phyloP scores from a whole-genome alignment of 2,888 invertebrate genomes.

The Drosophila macrothrix region DNA sequence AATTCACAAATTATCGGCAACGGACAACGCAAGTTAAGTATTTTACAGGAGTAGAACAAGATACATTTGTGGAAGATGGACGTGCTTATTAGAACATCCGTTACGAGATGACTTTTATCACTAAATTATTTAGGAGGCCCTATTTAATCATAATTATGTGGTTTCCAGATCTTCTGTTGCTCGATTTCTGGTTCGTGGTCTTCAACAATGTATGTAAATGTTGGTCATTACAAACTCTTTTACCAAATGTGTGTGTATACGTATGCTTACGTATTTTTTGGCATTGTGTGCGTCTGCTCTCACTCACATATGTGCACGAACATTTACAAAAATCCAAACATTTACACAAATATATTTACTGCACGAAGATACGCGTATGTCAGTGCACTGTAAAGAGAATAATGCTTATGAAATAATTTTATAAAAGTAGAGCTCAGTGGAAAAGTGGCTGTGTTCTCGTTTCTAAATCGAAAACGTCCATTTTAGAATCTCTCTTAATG shows the following conservation, averaged over 20 bases:
- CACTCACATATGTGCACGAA: neutral
- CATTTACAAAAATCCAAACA: neutral
- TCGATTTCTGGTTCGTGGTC: slow-evolving; percentile 19
- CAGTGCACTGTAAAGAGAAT: neutral
- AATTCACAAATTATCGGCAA: neutral
- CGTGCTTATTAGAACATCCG: neutral
- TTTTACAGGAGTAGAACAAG: neutral
- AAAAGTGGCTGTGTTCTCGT: neutral
- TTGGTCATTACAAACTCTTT: slow-evolving; percentile 17
- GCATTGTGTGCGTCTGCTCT: neutral
- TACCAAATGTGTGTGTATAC: neutral
- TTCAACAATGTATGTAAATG: slow-evolving; percentile 22
- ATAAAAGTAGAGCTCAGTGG: neutral
- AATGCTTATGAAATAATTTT: neutral
- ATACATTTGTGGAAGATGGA: neutral
- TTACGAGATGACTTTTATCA: neutral
- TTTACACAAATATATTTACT: slow-evolving; percentile 4
- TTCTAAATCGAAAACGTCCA: neutral
- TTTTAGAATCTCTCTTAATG: neutral
- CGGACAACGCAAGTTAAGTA: neutral
- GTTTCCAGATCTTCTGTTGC: neutral
- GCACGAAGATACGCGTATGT: neutral
- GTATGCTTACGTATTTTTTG: neutral
- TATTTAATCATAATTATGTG: slow-evolving; percentile 21
- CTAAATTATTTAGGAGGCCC: neutral